Evolutionary conservation across 1,140 invertebrate genomes (phyloP), one percentile per base, ranked within the genome.

Genomic region (Luehdorfia chinensis): DNA sequence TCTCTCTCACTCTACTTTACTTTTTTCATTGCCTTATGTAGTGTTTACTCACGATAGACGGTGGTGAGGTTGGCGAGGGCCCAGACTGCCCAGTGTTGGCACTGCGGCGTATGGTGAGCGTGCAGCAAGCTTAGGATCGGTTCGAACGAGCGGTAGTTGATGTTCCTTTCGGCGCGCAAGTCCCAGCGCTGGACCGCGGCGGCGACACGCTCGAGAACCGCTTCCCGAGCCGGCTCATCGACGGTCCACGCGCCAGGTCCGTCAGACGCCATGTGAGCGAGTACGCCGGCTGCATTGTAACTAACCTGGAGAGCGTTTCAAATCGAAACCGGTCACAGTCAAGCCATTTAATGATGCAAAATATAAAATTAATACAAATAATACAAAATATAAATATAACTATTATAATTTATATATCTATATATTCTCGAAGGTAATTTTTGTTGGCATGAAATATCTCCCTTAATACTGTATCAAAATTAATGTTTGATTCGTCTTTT

Each of bases 71-170:
- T 99, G 18, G 97, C 96, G 25, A 99, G 88, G 3, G 97, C 98
- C 97, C 97, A 99, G n/a, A 95, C 93, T 1, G 97, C 96, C 97
- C 97, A 98, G 71, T 96, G 92, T 75, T 98, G 96, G 79, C 96
- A 97, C 73, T 96, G 92, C 0, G 95, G 93, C 1, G 95, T 97
- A 56, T 97, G 93, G 68, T 92, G 92, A 41, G 94, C 90, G 54
- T 91, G 89, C 2, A 97, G 89, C 27, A 98, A 84, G 47, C 93
- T 89, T 4, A 98, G 84, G 54, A 98, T 95, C 2, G 97, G 97
- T 70, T 96, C 92, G 87, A 98, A 98, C 11, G 95, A 97, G 52
- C 96, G 92, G 80, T 99, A 99, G 87, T 99, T 99, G 50, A 99
- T 99, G 72, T 98, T 99, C 14, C 98, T 88, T 59, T 94, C 92